A percentile compares a stretch with the other conserved stretches of the same genome.
These are phyloP conservation scores for Dicyrtomina minuta DNA, from an alignment of 2,888 invertebrate genomes.

Conservation along the genomic window DNA sequence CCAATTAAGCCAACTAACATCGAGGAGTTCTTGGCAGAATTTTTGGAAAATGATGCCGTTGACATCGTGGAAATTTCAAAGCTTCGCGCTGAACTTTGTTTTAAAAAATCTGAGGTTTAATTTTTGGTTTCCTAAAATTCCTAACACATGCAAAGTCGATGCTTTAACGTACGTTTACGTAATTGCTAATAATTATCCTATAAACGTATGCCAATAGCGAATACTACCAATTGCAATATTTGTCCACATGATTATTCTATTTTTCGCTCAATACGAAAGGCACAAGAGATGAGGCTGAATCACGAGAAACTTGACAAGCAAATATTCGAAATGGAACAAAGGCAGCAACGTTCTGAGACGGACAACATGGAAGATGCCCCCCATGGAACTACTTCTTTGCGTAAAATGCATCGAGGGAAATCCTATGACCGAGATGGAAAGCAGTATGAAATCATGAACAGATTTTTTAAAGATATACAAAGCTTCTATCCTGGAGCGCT, in stretches of 20 bases:
- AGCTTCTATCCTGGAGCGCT: slow-evolving; percentile 12
- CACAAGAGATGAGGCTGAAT: background rate
- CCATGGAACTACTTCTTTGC: too few species aligned
- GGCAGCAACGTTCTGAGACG: too few species aligned
- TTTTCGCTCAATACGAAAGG: background rate
- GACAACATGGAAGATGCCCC: too few species aligned
- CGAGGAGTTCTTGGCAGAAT: slow-evolving; percentile 46
- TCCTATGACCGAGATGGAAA: background rate
- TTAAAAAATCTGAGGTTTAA: slow-evolving; percentile 44
- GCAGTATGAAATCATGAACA: slow-evolving; percentile 14
- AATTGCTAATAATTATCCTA: too few species aligned
- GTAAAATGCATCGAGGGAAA: too few species aligned
- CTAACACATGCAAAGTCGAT: too few species aligned
- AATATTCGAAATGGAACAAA: background rate
- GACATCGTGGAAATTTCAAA: slow-evolving; percentile 35
- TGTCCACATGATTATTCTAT: background rate
- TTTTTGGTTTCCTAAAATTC: too few species aligned
- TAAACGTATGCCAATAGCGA: background rate
- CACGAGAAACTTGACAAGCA: background rate
- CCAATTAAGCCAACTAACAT: slow-evolving; percentile 47
- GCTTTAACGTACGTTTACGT: too few species aligned
- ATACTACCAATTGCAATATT: background rate
- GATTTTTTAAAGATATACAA: slow-evolving; percentile 21
- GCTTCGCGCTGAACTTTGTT: slow-evolving; percentile 48
- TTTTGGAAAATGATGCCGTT: slow-evolving; percentile 45